A percentile compares a stretch with the other conserved stretches of the same genome.
phyloP scores from a whole-genome alignment of 2,113 vertebrate species.

The Gadus macrocephalus region DNA sequence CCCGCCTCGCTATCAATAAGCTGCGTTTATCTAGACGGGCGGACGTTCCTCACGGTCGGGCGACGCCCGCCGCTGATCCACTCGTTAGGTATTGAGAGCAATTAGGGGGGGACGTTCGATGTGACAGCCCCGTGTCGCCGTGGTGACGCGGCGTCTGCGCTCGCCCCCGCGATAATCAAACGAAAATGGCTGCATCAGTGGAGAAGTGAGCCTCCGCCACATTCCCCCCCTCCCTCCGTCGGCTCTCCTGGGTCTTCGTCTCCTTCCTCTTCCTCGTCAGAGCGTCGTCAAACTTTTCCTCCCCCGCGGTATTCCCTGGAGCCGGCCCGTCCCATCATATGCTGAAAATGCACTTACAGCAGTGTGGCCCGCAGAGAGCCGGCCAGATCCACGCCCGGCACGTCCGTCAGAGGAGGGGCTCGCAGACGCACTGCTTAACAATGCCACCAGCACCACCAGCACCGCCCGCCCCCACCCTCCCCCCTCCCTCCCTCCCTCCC shows the following conservation, averaged over 20 bases:
- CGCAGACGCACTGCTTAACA: conserved; percentile 99
- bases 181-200: conserved; percentile 61
- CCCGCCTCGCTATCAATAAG: conserved; percentile 44
- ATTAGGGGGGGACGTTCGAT: conserved; percentile 35
- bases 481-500: conserved; percentile 58
- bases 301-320: conserved; percentile 81
- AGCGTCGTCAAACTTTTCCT: conserved; percentile 92
- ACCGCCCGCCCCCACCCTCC: too few relatives aligned
- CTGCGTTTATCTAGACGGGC: conserved; percentile 61
- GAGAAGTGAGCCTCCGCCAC: conserved; percentile 56
- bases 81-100: conserved; percentile 50
- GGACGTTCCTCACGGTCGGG: conserved; percentile 51
- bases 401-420: conserved; percentile 97
- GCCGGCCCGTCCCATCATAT: conserved; percentile 87
- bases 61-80: conserved; percentile 38
- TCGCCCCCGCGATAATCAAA: conserved; percentile 50
- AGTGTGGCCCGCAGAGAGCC: conserved; percentile 96
- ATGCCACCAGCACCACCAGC: conserved; percentile 76
- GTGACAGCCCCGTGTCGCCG: conserved; percentile 40
- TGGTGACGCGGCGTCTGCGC: too few relatives aligned
- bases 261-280: conserved; percentile 67
- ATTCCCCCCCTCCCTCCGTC: conserved; percentile 36
- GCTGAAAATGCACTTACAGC: conserved; percentile 95
- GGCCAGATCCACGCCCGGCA: conserved; percentile 94
- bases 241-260: conserved; percentile 69